A percentile compares a stretch with the other conserved stretches of the same genome.
Conservation (phyloP, 2,113 vertebrate species). For the Micromys minutus region DNA sequence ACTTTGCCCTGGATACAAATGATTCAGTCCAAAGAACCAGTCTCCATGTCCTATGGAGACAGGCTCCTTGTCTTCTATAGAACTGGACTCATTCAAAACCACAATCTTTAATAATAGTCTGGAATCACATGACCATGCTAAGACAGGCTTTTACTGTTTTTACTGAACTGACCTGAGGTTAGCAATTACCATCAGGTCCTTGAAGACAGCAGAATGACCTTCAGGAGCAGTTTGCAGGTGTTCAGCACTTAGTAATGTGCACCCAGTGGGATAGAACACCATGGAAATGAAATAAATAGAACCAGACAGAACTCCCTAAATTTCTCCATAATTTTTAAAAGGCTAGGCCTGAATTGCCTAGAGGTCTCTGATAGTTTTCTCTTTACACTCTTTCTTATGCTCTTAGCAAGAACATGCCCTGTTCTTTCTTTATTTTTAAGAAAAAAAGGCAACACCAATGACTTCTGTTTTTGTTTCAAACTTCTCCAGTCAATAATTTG, state of each 20-base stretch:
- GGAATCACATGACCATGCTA: neutral
- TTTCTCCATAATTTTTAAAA: neutral
- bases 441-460: neutral
- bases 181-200: slow-evolving; percentile 18
- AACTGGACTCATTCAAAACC: slow-evolving; percentile 57
- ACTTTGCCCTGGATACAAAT: neutral
- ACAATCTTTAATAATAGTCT: slow-evolving; percentile 52
- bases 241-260: slow-evolving; percentile 49
- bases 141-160: slow-evolving; percentile 57
- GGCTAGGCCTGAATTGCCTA: neutral
- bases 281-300: neutral
- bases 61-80: slow-evolving; percentile 22
- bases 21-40: neutral
- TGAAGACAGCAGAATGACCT: slow-evolving; percentile 44
- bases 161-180: slow-evolving; percentile 41
- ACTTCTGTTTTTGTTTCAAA: slow-evolving; percentile 8
- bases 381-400: neutral
- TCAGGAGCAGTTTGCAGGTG: slow-evolving; percentile 55
- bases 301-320: neutral
- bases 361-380: neutral
- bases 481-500: slow-evolving; percentile 46
- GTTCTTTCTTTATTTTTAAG: neutral
- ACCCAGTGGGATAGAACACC: slow-evolving; percentile 23
- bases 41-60: neutral
- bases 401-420: neutral